A percentile compares a stretch with the other conserved stretches of the same genome.
phyloP scores from a whole-genome alignment of 2,888 invertebrate genomes.

The Chymomyza fuscimana region DNA sequence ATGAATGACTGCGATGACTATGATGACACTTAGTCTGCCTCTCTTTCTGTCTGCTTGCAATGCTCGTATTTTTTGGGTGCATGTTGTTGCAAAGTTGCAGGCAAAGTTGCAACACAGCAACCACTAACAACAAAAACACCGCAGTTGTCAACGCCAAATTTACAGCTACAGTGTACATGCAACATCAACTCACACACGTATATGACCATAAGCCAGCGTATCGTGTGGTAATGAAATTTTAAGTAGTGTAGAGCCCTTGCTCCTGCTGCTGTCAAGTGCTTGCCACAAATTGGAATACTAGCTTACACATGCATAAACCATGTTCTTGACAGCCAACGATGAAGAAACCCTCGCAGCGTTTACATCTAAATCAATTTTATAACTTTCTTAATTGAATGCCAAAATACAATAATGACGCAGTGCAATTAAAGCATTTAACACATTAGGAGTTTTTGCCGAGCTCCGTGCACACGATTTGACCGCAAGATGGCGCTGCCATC shows the following conservation, averaged over 20 bases:
- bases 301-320: neutral
- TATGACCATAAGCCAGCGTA: neutral
- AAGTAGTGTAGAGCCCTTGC: neutral
- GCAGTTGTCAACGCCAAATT: neutral
- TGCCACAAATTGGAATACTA: neutral
- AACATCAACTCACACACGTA: neutral
- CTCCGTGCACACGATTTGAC: neutral
- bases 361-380: neutral
- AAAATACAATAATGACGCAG: neutral
- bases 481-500: neutral
- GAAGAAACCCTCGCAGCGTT: neutral
- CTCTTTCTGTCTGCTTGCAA: neutral
- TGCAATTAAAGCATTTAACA: neutral
- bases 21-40: neutral
- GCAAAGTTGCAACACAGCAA: neutral
- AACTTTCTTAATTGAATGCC: conserved; percentile 2
- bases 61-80: neutral
- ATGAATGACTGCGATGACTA: neutral
- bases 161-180: conserved; percentile 4
- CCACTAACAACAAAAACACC: neutral
- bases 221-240: conserved; percentile 17
- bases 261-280: neutral
- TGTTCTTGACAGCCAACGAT: neutral
- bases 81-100: conserved; percentile 16
- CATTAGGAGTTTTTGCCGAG: neutral